A percentile compares a stretch with the other conserved stretches of the same genome.
These are phyloP conservation scores for Meloidogyne exigua DNA, from an alignment of 1,140 invertebrate genomes.

Conservation along the genomic window DNA sequence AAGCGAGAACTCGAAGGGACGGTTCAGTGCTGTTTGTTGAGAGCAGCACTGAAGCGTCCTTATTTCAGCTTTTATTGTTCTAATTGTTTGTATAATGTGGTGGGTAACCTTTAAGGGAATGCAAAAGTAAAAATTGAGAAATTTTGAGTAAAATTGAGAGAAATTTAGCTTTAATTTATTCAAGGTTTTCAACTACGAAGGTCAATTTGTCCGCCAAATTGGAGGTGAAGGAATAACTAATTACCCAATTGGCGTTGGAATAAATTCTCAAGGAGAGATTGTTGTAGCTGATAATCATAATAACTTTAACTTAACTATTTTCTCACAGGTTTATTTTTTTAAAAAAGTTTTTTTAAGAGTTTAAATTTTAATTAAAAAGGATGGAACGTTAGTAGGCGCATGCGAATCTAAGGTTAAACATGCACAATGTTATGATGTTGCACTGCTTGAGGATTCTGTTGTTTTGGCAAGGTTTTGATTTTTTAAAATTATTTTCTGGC, in stretches of 20 bases:
- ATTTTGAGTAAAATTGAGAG: too few relatives aligned
- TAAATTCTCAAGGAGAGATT: constrained; percentile 91
- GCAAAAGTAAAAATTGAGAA: neutral
- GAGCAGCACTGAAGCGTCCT: too few relatives aligned
- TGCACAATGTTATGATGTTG: constrained; percentile 98
- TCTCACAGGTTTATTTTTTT: constrained; percentile 63
- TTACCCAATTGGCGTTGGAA: constrained; percentile 97
- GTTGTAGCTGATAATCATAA: constrained; percentile 93
- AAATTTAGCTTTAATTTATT: neutral
- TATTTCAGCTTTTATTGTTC: too few relatives aligned
- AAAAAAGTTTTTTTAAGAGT: too few relatives aligned
- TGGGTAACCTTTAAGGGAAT: too few relatives aligned
- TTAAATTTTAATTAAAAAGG: constrained; percentile 72
- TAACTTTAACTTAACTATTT: constrained; percentile 97
- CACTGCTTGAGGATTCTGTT: constrained; percentile 96
- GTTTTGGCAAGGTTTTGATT: constrained; percentile 74
- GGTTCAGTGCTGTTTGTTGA: too few relatives aligned
- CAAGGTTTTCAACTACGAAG: constrained; percentile 93
- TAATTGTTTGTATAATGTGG: too few relatives aligned
- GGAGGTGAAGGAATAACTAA: constrained; percentile 98
- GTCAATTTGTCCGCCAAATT: constrained; percentile 91
- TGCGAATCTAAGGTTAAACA: constrained; percentile 98
- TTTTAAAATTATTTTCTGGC: too few relatives aligned
- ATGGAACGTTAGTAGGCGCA: constrained; percentile 89
- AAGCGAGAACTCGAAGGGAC: too few relatives aligned